Percentiles rank a stretch among this genome's conserved stretches.
Conservation (phyloP, 2,113 vertebrate genomes). For the Pycnonotus jocosus region DNA sequence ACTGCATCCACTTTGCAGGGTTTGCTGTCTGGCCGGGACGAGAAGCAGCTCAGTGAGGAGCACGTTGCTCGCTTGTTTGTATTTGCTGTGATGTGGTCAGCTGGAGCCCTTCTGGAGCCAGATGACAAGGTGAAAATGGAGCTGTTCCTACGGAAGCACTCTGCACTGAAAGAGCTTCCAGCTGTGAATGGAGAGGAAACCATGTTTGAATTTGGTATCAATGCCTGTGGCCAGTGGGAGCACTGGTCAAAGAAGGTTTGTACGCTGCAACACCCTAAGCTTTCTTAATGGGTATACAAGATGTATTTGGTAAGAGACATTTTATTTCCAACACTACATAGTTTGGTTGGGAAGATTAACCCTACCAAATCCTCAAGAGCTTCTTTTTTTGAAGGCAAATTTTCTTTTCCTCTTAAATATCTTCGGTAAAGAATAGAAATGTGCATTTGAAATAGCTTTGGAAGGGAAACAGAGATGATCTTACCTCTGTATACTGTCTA, state of each 20-base stretch:
- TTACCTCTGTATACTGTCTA: background rate
- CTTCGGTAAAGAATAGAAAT: background rate
- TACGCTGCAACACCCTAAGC: background rate
- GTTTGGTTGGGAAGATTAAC: background rate
- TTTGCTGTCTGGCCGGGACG: conserved; percentile 67
- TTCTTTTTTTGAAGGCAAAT: background rate
- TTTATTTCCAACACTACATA: background rate
- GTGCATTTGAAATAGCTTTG: background rate
- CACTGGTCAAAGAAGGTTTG: conserved; percentile 80
- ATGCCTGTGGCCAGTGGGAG: conserved; percentile 76
- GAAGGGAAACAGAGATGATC: background rate
- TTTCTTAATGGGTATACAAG: background rate
- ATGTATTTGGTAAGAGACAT: background rate
- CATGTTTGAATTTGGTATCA: conserved; percentile 81
- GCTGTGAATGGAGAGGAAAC: conserved; percentile 69
- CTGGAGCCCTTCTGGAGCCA: conserved; percentile 79
- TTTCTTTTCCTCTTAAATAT: background rate
- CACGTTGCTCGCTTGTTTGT: conserved; percentile 74
- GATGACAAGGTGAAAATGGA: conserved; percentile 82
- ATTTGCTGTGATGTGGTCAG: conserved; percentile 83
- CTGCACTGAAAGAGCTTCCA: conserved; percentile 74
- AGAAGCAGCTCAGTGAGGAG: conserved; percentile 61
- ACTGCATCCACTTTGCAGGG: conserved; percentile 65
- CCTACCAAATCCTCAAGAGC: background rate
- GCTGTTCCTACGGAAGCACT: conserved; percentile 67